A percentile compares a stretch with the other conserved stretches of the same genome.
Evolutionary conservation across 2,113 vertebrate species (phyloP).

Genomic region (Gorsachius goisagi): DNA sequence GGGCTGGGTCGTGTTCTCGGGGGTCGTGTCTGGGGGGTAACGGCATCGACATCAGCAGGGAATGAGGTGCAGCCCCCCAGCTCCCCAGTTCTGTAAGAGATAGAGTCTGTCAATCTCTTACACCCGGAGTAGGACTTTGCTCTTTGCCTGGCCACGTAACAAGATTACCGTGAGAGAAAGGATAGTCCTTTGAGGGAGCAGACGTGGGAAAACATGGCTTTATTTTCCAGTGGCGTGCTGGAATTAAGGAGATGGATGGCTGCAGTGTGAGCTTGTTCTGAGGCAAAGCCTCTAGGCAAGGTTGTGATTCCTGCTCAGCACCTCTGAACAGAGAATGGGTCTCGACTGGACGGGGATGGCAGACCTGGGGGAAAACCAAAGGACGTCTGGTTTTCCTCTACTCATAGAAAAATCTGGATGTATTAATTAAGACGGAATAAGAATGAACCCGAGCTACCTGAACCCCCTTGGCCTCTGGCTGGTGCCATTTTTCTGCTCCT

Average conservation of each 20-base stretch:
- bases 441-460: neutral
- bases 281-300: neutral
- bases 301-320: neutral
- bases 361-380: neutral
- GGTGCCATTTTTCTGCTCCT: neutral
- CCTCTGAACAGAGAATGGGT: neutral
- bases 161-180: neutral
- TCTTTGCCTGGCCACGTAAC: neutral
- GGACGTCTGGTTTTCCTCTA: neutral
- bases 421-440: neutral
- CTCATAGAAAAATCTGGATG: neutral
- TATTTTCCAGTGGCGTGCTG: neutral
- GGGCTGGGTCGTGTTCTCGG: neutral
- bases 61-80: neutral
- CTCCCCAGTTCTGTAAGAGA: neutral
- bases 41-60: neutral
- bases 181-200: neutral
- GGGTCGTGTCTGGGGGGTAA: neutral
- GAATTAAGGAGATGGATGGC: neutral
- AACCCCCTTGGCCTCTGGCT: neutral
- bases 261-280: conserved; percentile 4
- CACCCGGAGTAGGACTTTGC: neutral
- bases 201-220: neutral
- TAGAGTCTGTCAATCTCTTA: neutral
- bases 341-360: neutral